Evolutionary conservation across 2,888 invertebrate genomes (phyloP), one percentile per base, ranked within the genome.

Genomic region (Branchipolynoe longqiensis): DNA sequence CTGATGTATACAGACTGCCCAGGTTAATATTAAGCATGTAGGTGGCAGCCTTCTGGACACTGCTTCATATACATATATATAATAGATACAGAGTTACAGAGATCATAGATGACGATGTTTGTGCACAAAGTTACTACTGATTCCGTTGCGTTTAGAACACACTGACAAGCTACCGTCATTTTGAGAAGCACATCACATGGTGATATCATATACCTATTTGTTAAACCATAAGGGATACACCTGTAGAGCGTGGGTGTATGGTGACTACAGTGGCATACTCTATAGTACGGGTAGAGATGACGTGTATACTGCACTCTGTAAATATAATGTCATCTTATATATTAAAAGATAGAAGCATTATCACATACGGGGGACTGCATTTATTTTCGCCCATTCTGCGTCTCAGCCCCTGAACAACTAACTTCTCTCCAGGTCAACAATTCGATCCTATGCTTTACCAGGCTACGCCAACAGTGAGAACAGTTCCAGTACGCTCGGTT

Each of bases 61-160:
- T n/a, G n/a, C n/a, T n/a, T n/a, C n/a, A n/a, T n/a, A n/a, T n/a
- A n/a, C n/a, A n/a, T n/a, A n/a, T n/a, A n/a, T n/a, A n/a, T n/a
- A n/a, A 69, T 33, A 69, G 69, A 69, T n/a, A 69, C 38, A n/a
- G 69, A 69, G 22, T 69, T 62, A n/a, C n/a, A 38, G 69, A 69
- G 69, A 69, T 69, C 69, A 69, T 33, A 33, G 14, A 69, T 69
- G 36, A 38, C 69, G 36, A 69, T 69, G 38, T 69, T 69, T 69
- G 69, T 69, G 69, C 69, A 38, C 33, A 69, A 25, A 38, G 18
- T 69, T 14, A 38, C 33, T 69, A 69, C 36, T 18, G 69, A 69
- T 33, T 69, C 69, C 69, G 36, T 33, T 38, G 69, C 69, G 36
- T 33, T 33, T 38, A 38, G 58, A 33, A 33, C 69, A 69, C 69